Conservation (phyloP, 2,113 vertebrate genomes). For the Poeciliopsis prolifica region DNA sequence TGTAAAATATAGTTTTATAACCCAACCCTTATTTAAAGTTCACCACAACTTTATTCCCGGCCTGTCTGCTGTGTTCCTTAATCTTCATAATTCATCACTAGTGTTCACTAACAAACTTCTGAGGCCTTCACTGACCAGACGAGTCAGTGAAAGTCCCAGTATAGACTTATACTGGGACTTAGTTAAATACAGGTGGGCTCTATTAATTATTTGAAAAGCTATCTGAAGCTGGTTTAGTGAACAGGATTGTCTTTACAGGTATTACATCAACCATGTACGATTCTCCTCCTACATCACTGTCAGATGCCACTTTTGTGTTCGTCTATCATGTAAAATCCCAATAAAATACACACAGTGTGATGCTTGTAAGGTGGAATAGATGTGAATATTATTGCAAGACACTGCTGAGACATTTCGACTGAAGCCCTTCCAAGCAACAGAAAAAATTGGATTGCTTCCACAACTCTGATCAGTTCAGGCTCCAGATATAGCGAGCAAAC, state of each 20-base stretch:
- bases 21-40: too few relatives aligned
- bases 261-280: background rate
- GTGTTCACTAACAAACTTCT: background rate
- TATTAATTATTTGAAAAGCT: background rate
- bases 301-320: background rate
- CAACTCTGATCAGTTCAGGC: background rate
- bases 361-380: background rate
- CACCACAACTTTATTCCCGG: too few relatives aligned
- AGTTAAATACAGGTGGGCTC: background rate
- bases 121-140: background rate
- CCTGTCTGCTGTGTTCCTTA: background rate
- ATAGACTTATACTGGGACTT: background rate
- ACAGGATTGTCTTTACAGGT: background rate
- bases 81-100: background rate
- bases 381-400: background rate
- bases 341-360: background rate
- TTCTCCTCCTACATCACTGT: background rate
- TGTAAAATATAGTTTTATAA: too few relatives aligned
- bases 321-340: background rate
- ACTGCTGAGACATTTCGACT: background rate
- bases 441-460: background rate
- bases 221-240: background rate
- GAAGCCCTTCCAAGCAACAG: background rate
- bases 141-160: too few relatives aligned
- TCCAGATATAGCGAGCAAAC: background rate